Evolutionary conservation across 2,888 invertebrate genomes (phyloP).

Genomic region (Mesoligia furuncula): DNA sequence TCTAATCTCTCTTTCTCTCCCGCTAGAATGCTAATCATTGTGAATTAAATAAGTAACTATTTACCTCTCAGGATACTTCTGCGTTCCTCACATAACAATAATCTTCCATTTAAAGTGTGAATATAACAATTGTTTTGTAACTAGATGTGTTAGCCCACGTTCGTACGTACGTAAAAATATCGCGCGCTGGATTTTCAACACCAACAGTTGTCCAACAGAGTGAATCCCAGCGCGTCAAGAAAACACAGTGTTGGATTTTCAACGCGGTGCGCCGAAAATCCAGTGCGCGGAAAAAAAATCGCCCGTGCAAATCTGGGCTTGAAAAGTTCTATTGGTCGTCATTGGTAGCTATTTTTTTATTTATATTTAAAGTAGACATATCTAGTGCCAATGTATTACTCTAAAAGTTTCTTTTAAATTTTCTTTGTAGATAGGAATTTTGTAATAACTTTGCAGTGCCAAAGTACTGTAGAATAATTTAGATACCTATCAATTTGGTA

Average conservation of each 20-base stretch:
- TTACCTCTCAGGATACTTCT: constrained; percentile 34
- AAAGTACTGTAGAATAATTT: constrained; percentile 15
- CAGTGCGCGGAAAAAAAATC: not conserved
- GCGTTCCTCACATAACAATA: constrained; percentile 35
- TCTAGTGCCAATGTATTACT: constrained; percentile 23
- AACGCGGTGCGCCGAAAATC: not conserved
- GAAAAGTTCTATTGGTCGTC: constrained; percentile 23
- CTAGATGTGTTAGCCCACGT: constrained; percentile 18
- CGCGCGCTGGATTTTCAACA: not conserved
- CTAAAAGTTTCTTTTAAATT: not conserved
- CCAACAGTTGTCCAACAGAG: not conserved
- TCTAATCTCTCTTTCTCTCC: not conserved
- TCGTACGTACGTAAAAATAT: not conserved
- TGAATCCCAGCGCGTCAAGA: not conserved
- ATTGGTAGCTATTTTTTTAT: constrained; percentile 39
- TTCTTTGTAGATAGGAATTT: constrained; percentile 21
- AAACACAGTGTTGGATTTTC: not conserved
- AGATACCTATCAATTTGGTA: not conserved
- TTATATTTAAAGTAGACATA: not conserved
- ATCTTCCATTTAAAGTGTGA: constrained; percentile 59
- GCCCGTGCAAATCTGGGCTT: not conserved
- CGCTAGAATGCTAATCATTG: constrained; percentile 14
- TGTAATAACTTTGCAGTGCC: constrained; percentile 13
- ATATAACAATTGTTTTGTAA: constrained; percentile 48
- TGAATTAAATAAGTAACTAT: not conserved